phyloP scores from a whole-genome alignment of 2,888 invertebrate species.

The Sinotaia quadrata region DNA sequence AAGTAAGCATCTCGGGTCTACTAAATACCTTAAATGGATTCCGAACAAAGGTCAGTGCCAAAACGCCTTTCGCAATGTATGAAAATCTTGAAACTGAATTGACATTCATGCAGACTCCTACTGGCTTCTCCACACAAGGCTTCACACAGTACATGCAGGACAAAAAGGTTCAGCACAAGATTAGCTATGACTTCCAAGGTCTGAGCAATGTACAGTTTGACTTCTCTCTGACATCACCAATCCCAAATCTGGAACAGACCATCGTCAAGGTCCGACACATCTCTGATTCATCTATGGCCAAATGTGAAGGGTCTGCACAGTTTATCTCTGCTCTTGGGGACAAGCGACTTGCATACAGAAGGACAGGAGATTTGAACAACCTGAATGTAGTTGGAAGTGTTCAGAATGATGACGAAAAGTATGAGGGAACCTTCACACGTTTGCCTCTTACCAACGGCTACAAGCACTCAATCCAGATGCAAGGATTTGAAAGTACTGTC shows the following conservation, averaged over 20 bases:
- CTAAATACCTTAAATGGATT: conserved; percentile 12
- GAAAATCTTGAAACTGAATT: conserved; percentile 8
- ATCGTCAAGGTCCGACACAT: not conserved
- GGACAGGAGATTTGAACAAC: not conserved
- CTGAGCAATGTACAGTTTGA: conserved; percentile 8
- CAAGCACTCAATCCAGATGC: conserved; percentile 14
- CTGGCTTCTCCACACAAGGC: not conserved
- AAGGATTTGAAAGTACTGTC: not conserved
- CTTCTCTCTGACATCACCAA: conserved; percentile 17
- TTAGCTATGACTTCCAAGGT: not conserved
- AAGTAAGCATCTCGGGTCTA: conserved; percentile 10
- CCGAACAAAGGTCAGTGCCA: not conserved
- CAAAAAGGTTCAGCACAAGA: conserved; percentile 1
- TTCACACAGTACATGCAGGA: not conserved
- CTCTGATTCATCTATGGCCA: too few relatives aligned
- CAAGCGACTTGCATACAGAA: conserved; percentile 6
- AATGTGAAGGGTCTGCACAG: conserved; percentile 4
- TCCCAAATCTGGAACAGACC: not conserved
- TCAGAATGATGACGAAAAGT: conserved; percentile 11
- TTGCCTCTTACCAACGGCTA: conserved; percentile 14
- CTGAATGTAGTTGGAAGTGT: conserved; percentile 7
- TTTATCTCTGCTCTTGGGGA: conserved; percentile 11
- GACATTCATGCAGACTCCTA: not conserved
- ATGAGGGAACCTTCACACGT: not conserved
- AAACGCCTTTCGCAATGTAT: conserved; percentile 19